Evolutionary conservation across 2,113 vertebrate species (phyloP), one percentile per base, ranked within the genome.

Genomic region (Gila orcuttii): DNA sequence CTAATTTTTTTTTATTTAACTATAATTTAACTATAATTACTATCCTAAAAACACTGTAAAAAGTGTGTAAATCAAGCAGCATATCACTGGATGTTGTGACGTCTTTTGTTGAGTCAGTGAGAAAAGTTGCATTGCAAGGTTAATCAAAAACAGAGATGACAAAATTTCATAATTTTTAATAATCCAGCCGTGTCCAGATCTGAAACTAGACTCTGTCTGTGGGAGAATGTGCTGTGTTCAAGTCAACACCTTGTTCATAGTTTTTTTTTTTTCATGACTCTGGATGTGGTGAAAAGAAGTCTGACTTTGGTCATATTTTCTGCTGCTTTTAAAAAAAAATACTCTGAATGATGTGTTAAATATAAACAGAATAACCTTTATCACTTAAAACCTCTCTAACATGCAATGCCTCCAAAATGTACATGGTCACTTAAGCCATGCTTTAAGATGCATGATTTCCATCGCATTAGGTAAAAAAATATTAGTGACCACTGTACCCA

Each of bases 181-280:
- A 33, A 33, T 55, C 25, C n/a, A 47, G 17, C 55, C 12, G 6
- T 21, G 59, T 71, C 55, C 8, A 55, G 55, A 73, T 71, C 68
- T 74, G 42, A 66, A 87, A 86, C 47, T 79, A 80, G 84, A 69
- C 64, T 31, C 47, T 76, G 23, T 68, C 69, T 64, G 21, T 77
- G 71, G 10, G 71, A 64, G 73, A 76, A 47, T 8, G 4, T 55
- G n/a, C 69, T 64, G 50, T 25, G 28, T 39, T 76, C 78, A 74
- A 47, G 17, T 47, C 50, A 50, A 31, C 7, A 19, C 28, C n/a
- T 66, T 79, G 39, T 64, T 74, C 57, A 77, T 57, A 23, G 73
- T 31, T 75, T 85, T n/a, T 17, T 31, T 73, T 11, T 17, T 75
- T 85, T 19, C 33, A n/a, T 2, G 10, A 47, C 47, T 80, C 76